These are phyloP conservation scores for Anableps anableps DNA, from an alignment of 2,797 vertebrate genomes.

Conservation along the genomic window DNA sequence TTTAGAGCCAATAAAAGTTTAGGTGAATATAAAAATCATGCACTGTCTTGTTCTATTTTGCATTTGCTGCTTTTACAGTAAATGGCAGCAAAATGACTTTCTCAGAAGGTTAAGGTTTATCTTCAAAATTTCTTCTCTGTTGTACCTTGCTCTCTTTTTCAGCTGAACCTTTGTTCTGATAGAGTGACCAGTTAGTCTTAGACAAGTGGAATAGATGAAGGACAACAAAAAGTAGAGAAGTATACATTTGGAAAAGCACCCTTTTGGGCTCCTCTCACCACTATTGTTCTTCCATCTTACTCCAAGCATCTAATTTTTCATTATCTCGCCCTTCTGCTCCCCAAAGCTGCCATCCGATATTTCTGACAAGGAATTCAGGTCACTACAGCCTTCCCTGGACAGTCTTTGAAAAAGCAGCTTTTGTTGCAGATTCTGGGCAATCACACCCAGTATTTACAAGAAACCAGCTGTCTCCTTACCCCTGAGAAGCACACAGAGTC, in stretches of 20 bases:
- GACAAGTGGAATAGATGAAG: conserved; percentile 17
- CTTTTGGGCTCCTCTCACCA: background rate
- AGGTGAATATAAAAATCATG: background rate
- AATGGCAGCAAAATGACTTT: background rate
- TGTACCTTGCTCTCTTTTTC: conserved; percentile 14
- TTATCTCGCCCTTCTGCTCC: background rate
- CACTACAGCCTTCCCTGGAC: conserved; percentile 2
- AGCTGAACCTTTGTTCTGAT: conserved; percentile 29
- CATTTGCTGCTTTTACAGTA: background rate
- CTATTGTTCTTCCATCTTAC: background rate
- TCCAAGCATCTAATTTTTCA: background rate
- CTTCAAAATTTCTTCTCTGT: conserved; percentile 3
- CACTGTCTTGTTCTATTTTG: background rate
- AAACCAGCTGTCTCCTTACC: conserved; percentile 12
- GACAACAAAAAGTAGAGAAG: conserved; percentile 15
- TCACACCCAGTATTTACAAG: conserved; percentile 14
- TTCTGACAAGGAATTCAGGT: conserved; percentile 3
- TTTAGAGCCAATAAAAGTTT: background rate
- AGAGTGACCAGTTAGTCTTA: conserved; percentile 15
- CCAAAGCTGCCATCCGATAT: conserved; percentile 6
- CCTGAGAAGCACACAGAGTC: conserved; percentile 30
- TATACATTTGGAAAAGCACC: conserved; percentile 21
- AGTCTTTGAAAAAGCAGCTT: conserved; percentile 17
- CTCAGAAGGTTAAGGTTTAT: background rate
- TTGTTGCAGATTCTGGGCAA: conserved; percentile 30